Evolutionary conservation across 2,888 invertebrate species (phyloP).

Genomic region (Idaea straminata): DNA sequence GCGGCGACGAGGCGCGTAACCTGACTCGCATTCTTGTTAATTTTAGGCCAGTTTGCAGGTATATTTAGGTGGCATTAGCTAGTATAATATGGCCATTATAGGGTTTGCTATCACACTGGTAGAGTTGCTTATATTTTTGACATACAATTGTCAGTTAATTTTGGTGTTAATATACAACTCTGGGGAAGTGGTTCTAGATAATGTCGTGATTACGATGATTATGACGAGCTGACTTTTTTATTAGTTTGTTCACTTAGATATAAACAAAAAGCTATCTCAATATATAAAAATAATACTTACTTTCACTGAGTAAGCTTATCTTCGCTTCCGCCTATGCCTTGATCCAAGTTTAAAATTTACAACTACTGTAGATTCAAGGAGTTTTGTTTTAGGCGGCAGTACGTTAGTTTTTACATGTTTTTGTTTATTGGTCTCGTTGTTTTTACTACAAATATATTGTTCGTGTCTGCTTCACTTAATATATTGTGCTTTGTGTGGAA

Average conservation of each 20-base stretch:
- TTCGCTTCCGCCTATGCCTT: conserved; percentile 37
- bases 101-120: no score
- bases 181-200: no score
- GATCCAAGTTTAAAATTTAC: conserved; percentile 51
- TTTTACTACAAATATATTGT: conserved; percentile 1
- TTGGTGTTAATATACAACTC: no score
- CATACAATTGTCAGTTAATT: no score
- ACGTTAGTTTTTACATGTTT: conserved; percentile 65
- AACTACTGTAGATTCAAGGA: conserved; percentile 63
- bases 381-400: conserved; percentile 69
- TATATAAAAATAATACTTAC: no score
- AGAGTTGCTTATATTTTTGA: no score
- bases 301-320: neutral
- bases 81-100: no score
- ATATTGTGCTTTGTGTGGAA: neutral
- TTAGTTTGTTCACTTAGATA: no score
- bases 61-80: no score
- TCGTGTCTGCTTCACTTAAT: neutral
- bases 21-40: neutral
- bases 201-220: no score
- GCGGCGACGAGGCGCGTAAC: neutral
- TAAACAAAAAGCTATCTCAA: neutral
- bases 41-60: neutral
- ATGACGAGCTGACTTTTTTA: no score
- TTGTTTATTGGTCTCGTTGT: conserved; percentile 31